phyloP scores from a whole-genome alignment of 2,797 vertebrate species.

The Falco concolor region DNA sequence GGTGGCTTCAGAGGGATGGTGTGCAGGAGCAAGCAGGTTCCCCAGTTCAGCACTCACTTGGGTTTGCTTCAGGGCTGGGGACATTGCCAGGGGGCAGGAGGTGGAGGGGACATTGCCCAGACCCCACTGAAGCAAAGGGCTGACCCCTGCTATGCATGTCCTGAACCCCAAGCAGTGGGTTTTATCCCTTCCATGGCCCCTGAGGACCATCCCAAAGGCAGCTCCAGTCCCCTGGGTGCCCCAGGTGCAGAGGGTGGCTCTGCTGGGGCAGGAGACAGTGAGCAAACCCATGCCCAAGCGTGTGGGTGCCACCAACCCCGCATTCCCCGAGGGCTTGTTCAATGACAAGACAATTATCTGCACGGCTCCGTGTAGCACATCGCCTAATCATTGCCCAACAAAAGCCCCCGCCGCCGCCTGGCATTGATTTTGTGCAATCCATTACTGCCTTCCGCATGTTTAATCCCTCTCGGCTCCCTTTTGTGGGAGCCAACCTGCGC shows the following conservation, averaged over 20 bases:
- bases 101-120: too few species aligned
- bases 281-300: background rate
- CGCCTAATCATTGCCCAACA: background rate
- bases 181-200: background rate
- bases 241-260: background rate
- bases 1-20: background rate
- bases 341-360: background rate
- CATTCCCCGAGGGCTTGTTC: background rate
- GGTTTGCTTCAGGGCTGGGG: background rate
- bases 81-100: background rate
- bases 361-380: background rate
- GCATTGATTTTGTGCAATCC: background rate
- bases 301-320: background rate
- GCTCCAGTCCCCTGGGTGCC: background rate
- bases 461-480: background rate
- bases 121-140: background rate
- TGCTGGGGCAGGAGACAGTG: background rate
- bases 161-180: background rate
- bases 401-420: background rate
- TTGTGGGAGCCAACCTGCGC: background rate
- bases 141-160: background rate
- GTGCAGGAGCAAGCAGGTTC: background rate
- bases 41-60: fast-evolving
- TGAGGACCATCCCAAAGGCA: background rate
- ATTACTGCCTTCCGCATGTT: background rate